Conservation (phyloP, 2,797 vertebrate genomes). For the Lithobates pipiens region DNA sequence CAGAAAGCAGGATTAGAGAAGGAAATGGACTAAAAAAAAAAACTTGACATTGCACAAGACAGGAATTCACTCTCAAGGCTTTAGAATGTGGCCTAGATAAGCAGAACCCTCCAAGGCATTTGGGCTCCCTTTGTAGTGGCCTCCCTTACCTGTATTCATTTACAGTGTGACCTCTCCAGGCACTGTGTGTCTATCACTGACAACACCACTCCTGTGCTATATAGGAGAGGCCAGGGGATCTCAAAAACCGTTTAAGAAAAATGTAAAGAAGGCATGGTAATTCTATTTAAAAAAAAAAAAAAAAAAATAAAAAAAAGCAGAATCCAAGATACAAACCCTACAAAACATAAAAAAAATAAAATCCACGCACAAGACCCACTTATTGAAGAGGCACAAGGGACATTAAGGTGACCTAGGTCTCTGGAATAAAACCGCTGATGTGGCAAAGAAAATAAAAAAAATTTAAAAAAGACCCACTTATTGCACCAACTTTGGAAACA, state of each 20-base stretch:
- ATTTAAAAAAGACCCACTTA: too few species aligned
- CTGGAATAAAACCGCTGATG: too few species aligned
- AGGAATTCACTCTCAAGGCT: background rate
- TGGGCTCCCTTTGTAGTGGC: background rate
- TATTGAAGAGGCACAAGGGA: too few species aligned
- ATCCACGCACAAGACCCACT: too few species aligned
- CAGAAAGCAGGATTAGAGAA: background rate
- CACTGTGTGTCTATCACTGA: background rate
- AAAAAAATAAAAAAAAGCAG: too few species aligned
- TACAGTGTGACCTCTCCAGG: background rate
- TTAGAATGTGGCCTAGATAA: background rate
- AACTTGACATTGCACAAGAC: constrained; percentile 4
- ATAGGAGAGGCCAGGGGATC: background rate
- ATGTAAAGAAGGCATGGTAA: too few species aligned
- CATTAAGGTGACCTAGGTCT: too few species aligned
- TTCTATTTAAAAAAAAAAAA: too few species aligned
- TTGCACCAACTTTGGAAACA: too few species aligned
- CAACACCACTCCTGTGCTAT: background rate
- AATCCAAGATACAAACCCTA: too few species aligned
- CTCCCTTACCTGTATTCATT: background rate
- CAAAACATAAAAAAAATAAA: too few species aligned
- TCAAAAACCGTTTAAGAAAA: background rate
- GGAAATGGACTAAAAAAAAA: background rate
- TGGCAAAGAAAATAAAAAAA: too few species aligned
- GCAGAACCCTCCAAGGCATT: background rate